Base-by-base conservation (phyloP, 2,888 invertebrate species). In the Timema podura region DNA sequence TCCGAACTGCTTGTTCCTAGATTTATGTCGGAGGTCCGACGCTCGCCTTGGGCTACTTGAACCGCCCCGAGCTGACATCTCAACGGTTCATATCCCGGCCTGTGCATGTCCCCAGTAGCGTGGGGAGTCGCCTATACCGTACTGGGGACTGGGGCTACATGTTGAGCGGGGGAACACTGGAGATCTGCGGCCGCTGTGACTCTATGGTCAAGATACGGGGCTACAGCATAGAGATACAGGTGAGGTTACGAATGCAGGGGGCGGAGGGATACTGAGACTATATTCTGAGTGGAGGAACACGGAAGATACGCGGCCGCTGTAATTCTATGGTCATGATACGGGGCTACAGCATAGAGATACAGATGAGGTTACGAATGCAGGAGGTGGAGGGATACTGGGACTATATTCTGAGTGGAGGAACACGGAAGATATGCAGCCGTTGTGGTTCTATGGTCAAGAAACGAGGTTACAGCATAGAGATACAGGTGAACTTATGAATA, bases 101-200 rank as follows among this genome's bases (percentile, higher is more conserved):
- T 8, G 64, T 67, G 6, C 69, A 71, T 16, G 72, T 76, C 6
- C 64, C 72, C 13, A 49, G 70, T n/a, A 47, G 47, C 9, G 73
- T 73, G 48, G 76, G 76, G 6, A 64, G 71, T 11, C 67, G 75
- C 8, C 70, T 76, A 44, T 76, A 76, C 64, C 74, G 74, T 57
- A 76, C 77, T 3, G 77, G 77, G 0, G 77, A 77, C 73, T 77
- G 76, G 76, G 77, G 77, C 51, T 76, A 75, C 68, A 65, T 75
- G 49, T 73, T 74, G 48, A 70, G 74, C 47, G 76, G 76, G 64
- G 75, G 75, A 6, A 74, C 69, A 64, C 70, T 77, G 46, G 76
- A 76, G 67, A 73, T 77, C 15, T 73, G 74, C 59, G 76, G 77
- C 1, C 70, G 77, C 7, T 76, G 76, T 66, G 76, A 77, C 66